Base-by-base conservation (phyloP, 2,888 invertebrate species). In the Neelides folsomi region DNA sequence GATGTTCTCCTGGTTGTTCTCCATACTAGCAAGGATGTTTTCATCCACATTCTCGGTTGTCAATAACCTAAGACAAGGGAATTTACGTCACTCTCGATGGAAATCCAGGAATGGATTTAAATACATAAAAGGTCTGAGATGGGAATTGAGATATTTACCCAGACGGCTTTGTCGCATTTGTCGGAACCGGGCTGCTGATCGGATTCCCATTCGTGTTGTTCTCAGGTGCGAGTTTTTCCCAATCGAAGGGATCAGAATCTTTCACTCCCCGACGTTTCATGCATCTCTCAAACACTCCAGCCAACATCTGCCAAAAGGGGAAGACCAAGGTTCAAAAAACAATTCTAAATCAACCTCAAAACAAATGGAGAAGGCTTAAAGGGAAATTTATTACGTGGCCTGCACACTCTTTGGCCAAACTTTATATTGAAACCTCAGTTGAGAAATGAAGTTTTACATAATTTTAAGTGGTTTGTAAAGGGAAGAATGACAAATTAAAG, bases 251-350 rank as follows among this genome's bases (percentile, higher is more conserved):
- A 73, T 95, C 95, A 0, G 80, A 76, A 58, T 90, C 86, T 63
- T 86, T 81, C 9, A 95, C 88, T 19, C 89, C 89, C 13, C 93
- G 78, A 1, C 93, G 77, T 70, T 90, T 88, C 83, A 94, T 92
- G 73, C 94, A 93, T 20, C 92, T 75, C 71, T 92, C 92, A 66
- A 92, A 83, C 50, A 92, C 72, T 6, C 85, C 80, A 47, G 83
- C 81, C 65, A 97, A 75, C 84, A 93, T 86, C 72, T 80, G 60
- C 47, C 7, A 40, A 47, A 47, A 54, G 20, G 18, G 35, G 20
- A 50, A 44, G 44, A 20, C 12, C 16, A 18, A 41, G 27, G n/a
- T 16, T 45, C 27, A n/a, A 45, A n/a, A n/a, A 45, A 16, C 34
- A 16, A 27, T 15, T 45, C 19, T 16, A 19, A 45, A 43, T n/a